phyloP scores from a whole-genome alignment of 1,140 invertebrate species.

The Tetranychus cinnabarinus region DNA sequence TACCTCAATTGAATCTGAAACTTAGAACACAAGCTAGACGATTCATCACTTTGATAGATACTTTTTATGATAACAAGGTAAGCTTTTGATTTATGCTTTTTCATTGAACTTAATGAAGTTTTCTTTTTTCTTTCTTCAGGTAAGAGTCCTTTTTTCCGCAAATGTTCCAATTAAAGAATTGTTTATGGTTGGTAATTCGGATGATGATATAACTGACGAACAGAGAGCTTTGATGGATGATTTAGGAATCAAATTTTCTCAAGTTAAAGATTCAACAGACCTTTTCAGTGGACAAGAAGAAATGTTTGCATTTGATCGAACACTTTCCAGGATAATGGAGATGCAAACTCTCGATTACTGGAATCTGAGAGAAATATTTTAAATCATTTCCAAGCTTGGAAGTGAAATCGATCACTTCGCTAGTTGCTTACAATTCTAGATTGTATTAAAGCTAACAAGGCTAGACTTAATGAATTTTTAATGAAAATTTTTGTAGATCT shows the following conservation, averaged over 20 bases:
- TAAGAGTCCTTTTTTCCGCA: constrained; percentile 52
- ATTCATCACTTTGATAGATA: constrained; percentile 92
- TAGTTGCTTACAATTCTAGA: too few species aligned
- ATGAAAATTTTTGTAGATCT: too few species aligned
- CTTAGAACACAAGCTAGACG: constrained; percentile 60
- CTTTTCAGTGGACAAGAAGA: constrained; percentile 95
- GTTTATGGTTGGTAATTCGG: constrained; percentile 34
- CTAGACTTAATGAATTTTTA: too few species aligned
- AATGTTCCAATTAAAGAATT: constrained; percentile 43
- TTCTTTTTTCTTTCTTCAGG: constrained; percentile 21
- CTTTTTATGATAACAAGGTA: constrained; percentile 81
- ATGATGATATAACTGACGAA: constrained; percentile 36
- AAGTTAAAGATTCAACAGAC: constrained; percentile 44
- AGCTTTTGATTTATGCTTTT: not conserved
- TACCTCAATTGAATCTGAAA: constrained; percentile 54
- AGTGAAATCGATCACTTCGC: too few species aligned
- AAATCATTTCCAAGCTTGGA: not conserved
- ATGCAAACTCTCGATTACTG: constrained; percentile 88
- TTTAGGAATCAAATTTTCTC: constrained; percentile 37
- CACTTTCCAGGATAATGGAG: constrained; percentile 67
- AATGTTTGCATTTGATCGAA: constrained; percentile 83
- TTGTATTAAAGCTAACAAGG: too few species aligned
- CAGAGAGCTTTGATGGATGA: constrained; percentile 74
- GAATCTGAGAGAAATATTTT: constrained; percentile 23
- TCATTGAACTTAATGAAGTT: not conserved